These are phyloP conservation scores for Oscheius onirici DNA, from an alignment of 2,888 invertebrate species.

Conservation along the genomic window DNA sequence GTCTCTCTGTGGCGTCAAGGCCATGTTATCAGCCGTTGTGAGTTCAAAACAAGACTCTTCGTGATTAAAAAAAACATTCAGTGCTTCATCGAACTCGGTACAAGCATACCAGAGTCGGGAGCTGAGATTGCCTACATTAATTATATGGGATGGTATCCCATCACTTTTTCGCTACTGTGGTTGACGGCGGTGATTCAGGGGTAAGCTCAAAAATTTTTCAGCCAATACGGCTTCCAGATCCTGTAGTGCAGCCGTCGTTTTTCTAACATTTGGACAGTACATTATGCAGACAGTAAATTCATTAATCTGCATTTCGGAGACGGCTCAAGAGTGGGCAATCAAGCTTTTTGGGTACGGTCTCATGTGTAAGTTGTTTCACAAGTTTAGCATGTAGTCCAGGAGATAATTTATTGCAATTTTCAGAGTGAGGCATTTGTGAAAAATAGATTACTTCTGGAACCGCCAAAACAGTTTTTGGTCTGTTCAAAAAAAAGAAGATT, in stretches of 20 bases:
- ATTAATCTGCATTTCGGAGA: conserved; percentile 36
- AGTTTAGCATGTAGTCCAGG: neutral
- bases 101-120: conserved; percentile 52
- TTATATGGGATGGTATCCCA: conserved; percentile 51
- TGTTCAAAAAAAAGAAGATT: too few relatives aligned
- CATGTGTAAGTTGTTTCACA: conserved; percentile 42
- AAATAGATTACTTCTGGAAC: too few relatives aligned
- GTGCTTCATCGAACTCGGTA: conserved; percentile 55
- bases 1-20: conserved; percentile 49
- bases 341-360: conserved; percentile 49
- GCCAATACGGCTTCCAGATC: too few relatives aligned
- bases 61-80: conserved; percentile 12
- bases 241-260: conserved; percentile 46
- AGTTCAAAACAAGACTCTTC: neutral
- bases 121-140: conserved; percentile 52
- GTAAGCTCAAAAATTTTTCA: too few relatives aligned
- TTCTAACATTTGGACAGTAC: conserved; percentile 51
- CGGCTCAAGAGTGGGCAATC: conserved; percentile 23
- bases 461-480: too few relatives aligned
- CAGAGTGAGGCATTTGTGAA: too few relatives aligned
- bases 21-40: conserved; percentile 35
- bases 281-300: conserved; percentile 48
- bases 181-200: conserved; percentile 42
- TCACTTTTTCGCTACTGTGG: conserved; percentile 53
- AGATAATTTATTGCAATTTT: too few relatives aligned